These are phyloP conservation scores for Anolis sagrei DNA, from an alignment of 2,113 vertebrate genomes.

Conservation along the genomic window DNA sequence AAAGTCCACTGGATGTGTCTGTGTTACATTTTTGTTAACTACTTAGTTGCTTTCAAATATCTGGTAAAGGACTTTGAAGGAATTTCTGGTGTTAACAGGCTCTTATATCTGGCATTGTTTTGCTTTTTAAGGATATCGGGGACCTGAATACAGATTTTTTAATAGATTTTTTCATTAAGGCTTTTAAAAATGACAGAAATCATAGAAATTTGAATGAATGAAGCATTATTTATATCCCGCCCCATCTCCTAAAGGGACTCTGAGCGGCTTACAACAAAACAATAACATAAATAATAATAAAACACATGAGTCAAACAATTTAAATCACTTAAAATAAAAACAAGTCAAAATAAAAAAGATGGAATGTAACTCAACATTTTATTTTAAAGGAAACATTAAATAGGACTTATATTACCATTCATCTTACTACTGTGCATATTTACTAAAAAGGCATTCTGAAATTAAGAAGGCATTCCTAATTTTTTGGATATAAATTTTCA, in stretches of 20 bases:
- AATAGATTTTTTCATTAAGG: neutral
- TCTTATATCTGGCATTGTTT: slow-evolving; percentile 24
- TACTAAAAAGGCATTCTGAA: neutral
- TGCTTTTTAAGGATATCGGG: slow-evolving; percentile 7
- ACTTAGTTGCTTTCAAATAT: slow-evolving; percentile 31
- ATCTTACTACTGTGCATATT: neutral
- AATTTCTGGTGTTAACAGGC: neutral
- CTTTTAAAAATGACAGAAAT: neutral
- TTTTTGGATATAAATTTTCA: neutral
- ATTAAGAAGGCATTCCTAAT: neutral
- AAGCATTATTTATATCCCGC: too few relatives aligned
- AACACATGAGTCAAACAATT: too few relatives aligned
- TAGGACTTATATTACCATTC: too few relatives aligned
- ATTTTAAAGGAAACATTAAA: neutral
- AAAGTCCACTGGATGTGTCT: slow-evolving; percentile 16
- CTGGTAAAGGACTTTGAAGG: slow-evolving; percentile 11
- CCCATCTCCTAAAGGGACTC: too few relatives aligned
- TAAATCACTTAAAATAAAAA: too few relatives aligned
- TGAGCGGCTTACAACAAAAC: too few relatives aligned
- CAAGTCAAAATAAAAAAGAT: too few relatives aligned
- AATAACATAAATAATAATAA: too few relatives aligned
- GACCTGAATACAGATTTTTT: neutral
- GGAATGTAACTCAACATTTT: neutral
- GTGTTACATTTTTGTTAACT: slow-evolving; percentile 42
- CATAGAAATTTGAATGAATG: neutral